A percentile compares a stretch with the other conserved stretches of the same genome.
These are phyloP conservation scores for Falcaria lacertinaria DNA, from an alignment of 2,888 invertebrate genomes.

Conservation along the genomic window DNA sequence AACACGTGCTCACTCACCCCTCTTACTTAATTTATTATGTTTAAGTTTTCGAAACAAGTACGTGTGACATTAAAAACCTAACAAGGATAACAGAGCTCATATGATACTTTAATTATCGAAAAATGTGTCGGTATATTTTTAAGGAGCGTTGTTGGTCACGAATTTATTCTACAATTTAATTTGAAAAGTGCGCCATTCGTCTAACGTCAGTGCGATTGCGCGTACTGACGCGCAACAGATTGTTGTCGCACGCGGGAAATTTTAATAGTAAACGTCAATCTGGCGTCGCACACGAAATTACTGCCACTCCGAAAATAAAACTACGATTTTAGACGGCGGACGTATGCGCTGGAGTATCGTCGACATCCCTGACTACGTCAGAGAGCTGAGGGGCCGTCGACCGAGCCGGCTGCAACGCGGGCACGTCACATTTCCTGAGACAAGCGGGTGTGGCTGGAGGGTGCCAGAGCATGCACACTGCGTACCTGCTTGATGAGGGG, in stretches of 20 bases:
- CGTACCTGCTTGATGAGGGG: slow-evolving; percentile 96
- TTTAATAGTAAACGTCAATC: slow-evolving; percentile 51
- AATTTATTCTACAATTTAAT: slow-evolving; percentile 15
- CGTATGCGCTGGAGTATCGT: slow-evolving; percentile 56
- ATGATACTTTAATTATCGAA: too few species aligned
- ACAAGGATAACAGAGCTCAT: too few species aligned
- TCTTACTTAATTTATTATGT: slow-evolving; percentile 7
- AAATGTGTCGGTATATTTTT: too few species aligned
- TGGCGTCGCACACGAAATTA: slow-evolving; percentile 47
- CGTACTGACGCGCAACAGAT: slow-evolving; percentile 65
- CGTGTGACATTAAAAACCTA: too few species aligned
- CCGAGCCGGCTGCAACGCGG: slow-evolving; percentile 29
- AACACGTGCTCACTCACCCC: background rate
- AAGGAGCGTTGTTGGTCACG: background rate
- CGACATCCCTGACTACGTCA: slow-evolving; percentile 56
- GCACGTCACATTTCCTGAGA: slow-evolving; percentile 29
- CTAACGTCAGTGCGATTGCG: slow-evolving; percentile 49
- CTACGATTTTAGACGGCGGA: slow-evolving; percentile 52
- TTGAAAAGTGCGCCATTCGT: slow-evolving; percentile 41
- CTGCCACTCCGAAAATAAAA: slow-evolving; percentile 58
- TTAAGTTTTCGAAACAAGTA: slow-evolving; percentile 20
- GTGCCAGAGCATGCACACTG: slow-evolving; percentile 31
- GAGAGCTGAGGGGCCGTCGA: slow-evolving; percentile 36
- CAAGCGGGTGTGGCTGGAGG: slow-evolving; percentile 8
- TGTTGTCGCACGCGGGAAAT: slow-evolving; percentile 67